phyloP scores from a whole-genome alignment of 2,113 vertebrate species.

The Parus major region DNA sequence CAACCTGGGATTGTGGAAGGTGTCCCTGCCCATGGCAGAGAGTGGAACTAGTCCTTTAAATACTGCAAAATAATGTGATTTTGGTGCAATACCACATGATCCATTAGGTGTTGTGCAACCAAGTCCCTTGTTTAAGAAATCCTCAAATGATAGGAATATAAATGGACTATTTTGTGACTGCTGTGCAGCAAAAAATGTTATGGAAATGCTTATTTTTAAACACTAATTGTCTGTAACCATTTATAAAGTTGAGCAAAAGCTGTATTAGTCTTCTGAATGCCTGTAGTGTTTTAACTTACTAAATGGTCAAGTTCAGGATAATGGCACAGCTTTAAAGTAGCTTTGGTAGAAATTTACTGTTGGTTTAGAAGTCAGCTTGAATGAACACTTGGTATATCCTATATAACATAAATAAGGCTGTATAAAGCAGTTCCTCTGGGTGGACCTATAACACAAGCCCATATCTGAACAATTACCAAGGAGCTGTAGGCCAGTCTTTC shows the following conservation, averaged over 20 bases:
- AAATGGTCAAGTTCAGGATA: background rate
- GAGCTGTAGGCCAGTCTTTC: background rate
- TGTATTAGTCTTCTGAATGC: background rate
- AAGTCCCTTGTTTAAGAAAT: background rate
- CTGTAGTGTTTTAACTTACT: conserved; percentile 15
- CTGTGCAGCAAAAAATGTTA: background rate
- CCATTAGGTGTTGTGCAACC: background rate
- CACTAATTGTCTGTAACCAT: background rate
- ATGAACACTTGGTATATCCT: background rate
- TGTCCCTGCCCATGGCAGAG: background rate
- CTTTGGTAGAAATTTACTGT: conserved; percentile 17
- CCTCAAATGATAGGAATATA: background rate
- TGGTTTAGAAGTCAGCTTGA: conserved; percentile 3
- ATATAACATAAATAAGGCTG: background rate
- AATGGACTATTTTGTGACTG: background rate
- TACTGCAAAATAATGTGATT: background rate
- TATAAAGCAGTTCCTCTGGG: background rate
- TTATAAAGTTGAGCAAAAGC: background rate
- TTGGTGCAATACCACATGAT: background rate
- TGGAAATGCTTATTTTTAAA: background rate
- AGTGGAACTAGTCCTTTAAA: background rate
- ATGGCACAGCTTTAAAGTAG: background rate
- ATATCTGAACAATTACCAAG: background rate
- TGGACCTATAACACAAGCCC: background rate
- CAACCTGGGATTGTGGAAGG: rapidly evolving